A percentile compares a stretch with the other conserved stretches of the same genome.
Evolutionary conservation across 2,888 invertebrate genomes (phyloP).

Genomic region (Meandrusa payeni): DNA sequence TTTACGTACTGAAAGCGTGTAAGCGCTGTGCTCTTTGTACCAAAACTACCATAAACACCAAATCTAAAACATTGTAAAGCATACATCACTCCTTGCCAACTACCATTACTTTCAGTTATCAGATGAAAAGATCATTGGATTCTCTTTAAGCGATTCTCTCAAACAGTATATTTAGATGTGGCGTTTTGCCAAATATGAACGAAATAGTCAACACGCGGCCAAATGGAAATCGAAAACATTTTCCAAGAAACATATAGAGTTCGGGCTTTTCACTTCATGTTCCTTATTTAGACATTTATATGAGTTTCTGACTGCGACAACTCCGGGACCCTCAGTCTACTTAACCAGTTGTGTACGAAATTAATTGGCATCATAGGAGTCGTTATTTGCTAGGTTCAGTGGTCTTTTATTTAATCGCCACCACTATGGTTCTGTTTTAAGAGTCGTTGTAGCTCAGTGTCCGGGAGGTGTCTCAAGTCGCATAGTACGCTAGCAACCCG

Average conservation of each 20-base stretch:
- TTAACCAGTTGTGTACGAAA: too few relatives aligned
- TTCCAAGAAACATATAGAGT: constrained; percentile 6
- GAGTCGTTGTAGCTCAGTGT: too few relatives aligned
- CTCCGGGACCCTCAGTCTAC: too few relatives aligned
- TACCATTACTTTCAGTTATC: neutral
- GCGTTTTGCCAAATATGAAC: constrained; percentile 62
- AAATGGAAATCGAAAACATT: constrained; percentile 27
- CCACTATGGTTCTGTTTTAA: too few relatives aligned
- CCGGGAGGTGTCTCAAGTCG: too few relatives aligned
- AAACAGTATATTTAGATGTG: constrained; percentile 31
- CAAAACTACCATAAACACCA: neutral
- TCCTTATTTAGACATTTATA: too few relatives aligned
- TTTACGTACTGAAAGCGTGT: constrained; percentile 14
- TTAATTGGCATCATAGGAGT: too few relatives aligned
- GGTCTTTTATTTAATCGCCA: too few relatives aligned
- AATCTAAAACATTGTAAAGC: neutral
- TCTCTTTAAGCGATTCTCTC: neutral
- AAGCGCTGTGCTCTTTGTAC: neutral
- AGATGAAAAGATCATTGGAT: constrained; percentile 11
- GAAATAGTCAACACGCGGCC: constrained; percentile 38
- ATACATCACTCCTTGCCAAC: neutral
- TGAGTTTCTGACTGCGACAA: too few relatives aligned
- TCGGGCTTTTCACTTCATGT: too few relatives aligned
- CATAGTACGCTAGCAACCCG: too few relatives aligned
- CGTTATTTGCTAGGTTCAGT: too few relatives aligned